Evolutionary conservation across 92 coral and sea anemone species (phyloP).

Genomic region (Palythoa grandis): DNA sequence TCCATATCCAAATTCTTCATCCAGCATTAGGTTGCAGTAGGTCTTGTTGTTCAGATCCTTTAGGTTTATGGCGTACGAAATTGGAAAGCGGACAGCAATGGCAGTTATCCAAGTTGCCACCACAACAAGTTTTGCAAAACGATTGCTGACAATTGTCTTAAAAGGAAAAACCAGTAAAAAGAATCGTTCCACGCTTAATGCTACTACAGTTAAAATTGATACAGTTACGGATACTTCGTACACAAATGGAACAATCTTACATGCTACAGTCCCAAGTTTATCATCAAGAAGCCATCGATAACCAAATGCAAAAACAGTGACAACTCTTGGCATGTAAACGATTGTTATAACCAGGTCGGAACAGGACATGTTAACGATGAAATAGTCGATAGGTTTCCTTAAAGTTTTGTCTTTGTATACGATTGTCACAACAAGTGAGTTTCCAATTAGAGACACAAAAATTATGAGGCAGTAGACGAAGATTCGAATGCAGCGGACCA

Average conservation of each 20-base stretch:
- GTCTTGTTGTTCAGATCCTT: neutral
- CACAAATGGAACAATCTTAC: slow-evolving; percentile 62
- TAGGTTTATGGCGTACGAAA: slow-evolving; percentile 59
- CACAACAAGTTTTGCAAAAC: slow-evolving; percentile 45
- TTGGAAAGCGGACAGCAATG: slow-evolving; percentile 61
- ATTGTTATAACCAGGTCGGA: slow-evolving; percentile 73
- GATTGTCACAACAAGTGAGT: slow-evolving; percentile 64
- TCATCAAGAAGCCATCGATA: slow-evolving; percentile 73
- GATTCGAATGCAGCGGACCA: slow-evolving; percentile 49
- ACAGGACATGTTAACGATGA: slow-evolving; percentile 77
- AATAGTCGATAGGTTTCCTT: slow-evolving; percentile 74
- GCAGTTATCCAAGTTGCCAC: slow-evolving; percentile 59
- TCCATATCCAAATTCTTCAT: slow-evolving; percentile 63
- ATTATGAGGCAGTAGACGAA: slow-evolving; percentile 68
- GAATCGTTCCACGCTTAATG: slow-evolving; percentile 72
- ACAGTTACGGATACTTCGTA: slow-evolving; percentile 72
- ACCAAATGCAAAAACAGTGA: slow-evolving; percentile 59
- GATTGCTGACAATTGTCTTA: slow-evolving; percentile 54
- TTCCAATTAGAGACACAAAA: slow-evolving; percentile 65
- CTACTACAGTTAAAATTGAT: slow-evolving; percentile 75
- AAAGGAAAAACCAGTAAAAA: slow-evolving; percentile 76
- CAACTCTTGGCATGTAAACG: slow-evolving; percentile 77
- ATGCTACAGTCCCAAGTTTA: slow-evolving; percentile 59
- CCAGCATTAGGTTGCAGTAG: slow-evolving; percentile 63
- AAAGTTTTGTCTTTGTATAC: slow-evolving; percentile 58